Evolutionary conservation across 1,140 invertebrate genomes (phyloP).

Genomic region (Varroa destructor): DNA sequence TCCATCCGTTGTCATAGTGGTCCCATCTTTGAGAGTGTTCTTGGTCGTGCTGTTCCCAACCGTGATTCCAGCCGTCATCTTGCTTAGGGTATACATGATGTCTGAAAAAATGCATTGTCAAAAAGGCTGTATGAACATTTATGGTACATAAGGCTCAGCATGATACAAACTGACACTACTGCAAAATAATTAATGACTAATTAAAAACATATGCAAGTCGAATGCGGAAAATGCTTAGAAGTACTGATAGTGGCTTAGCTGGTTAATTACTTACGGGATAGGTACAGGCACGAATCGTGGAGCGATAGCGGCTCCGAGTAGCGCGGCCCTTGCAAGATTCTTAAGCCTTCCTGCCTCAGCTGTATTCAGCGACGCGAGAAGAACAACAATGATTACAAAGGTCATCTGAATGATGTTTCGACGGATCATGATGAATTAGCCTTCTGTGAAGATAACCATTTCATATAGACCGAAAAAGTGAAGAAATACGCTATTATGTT

Average conservation of each 20-base stretch:
- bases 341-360: constrained; percentile 16
- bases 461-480: no score
- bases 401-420: neutral
- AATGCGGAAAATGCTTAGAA: no score
- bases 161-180: no score
- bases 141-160: no score
- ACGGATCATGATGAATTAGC: no score
- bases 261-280: neutral
- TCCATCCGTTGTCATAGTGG: neutral
- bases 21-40: neutral
- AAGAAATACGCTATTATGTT: no score
- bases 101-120: neutral
- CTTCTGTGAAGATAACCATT: no score
- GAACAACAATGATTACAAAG: neutral
- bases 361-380: neutral
- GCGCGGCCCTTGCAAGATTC: constrained; percentile 20
- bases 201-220: no score
- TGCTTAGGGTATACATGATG: constrained; percentile 15
- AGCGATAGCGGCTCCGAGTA: constrained; percentile 19
- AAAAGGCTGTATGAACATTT: no score
- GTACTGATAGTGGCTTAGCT: no score
- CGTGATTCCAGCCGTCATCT: constrained; percentile 10
- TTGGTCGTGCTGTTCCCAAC: constrained; percentile 18
- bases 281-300: constrained; percentile 24
- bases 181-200: no score